These are phyloP conservation scores for Glossosoma conforme DNA, from an alignment of 1,140 invertebrate species.

Conservation along the genomic window DNA sequence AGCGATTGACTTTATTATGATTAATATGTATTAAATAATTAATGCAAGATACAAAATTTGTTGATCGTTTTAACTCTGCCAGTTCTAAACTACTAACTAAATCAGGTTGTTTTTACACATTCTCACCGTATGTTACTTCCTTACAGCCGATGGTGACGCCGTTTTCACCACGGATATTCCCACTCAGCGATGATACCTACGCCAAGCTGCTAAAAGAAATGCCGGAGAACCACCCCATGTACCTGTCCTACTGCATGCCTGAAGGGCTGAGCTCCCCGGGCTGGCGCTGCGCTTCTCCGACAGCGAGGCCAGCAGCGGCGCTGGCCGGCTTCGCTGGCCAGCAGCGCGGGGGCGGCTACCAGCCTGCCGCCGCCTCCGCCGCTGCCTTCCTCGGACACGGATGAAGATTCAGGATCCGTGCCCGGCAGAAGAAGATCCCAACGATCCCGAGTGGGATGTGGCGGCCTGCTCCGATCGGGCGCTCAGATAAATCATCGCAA, in stretches of 20 bases:
- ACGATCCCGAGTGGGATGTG: conserved; percentile 73
- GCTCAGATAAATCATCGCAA: too few relatives aligned
- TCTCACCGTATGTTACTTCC: too few relatives aligned
- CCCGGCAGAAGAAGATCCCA: conserved; percentile 65
- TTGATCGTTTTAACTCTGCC: too few relatives aligned
- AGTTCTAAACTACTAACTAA: too few relatives aligned
- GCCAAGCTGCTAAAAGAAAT: conserved; percentile 64
- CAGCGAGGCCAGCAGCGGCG: conserved; percentile 16
- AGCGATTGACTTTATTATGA: too few relatives aligned
- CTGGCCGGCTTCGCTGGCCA: not conserved
- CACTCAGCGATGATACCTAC: conserved; percentile 64
- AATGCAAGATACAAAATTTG: too few relatives aligned
- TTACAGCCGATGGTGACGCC: conserved; percentile 56
- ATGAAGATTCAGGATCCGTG: conserved; percentile 28
- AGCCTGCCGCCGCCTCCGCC: conserved; percentile 2
- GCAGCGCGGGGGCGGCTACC: not conserved
- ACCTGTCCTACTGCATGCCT: conserved; percentile 35
- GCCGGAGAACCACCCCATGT: conserved; percentile 56
- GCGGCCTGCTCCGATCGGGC: conserved; percentile 38
- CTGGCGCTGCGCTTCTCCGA: conserved; percentile 6
- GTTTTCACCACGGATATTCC: conserved; percentile 70
- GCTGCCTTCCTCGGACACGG: conserved; percentile 32
- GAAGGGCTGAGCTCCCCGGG: not conserved
- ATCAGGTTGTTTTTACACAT: too few relatives aligned
- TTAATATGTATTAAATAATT: too few relatives aligned